Evolutionary conservation across 2,113 vertebrate species (phyloP).

Genomic region (Halcyon senegalensis): DNA sequence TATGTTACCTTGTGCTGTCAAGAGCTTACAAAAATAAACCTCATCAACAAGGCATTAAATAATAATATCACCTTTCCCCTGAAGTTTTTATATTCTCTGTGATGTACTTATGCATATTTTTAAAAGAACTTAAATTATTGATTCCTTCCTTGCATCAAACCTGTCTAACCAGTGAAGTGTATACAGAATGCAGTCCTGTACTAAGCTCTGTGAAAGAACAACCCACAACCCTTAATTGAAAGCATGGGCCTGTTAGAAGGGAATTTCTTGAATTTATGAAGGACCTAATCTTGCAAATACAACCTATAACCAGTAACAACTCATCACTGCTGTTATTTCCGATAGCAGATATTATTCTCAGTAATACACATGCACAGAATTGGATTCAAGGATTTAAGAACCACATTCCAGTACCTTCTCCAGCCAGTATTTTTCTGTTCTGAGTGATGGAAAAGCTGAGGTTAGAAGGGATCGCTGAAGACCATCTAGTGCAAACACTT

Average conservation of each 20-base stretch:
- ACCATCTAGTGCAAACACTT: not conserved
- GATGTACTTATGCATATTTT: conserved; percentile 67
- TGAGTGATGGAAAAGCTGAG: not conserved
- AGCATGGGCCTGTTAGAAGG: not conserved
- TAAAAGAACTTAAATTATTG: conserved; percentile 68
- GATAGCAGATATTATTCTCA: not conserved
- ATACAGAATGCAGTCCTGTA: not conserved
- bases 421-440: not conserved
- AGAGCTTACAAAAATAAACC: conserved; percentile 70
- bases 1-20: conserved; percentile 61
- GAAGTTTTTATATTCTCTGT: conserved; percentile 66
- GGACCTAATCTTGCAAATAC: not conserved
- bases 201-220: conserved; percentile 22
- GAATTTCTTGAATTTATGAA: not conserved
- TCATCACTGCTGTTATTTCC: not conserved
- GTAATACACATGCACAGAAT: rapidly evolving
- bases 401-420: not conserved
- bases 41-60: conserved; percentile 69
- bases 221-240: not conserved
- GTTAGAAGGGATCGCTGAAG: not conserved
- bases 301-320: not conserved
- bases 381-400: not conserved
- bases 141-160: conserved; percentile 57
- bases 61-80: conserved; percentile 66
- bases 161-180: conserved; percentile 52